These are phyloP conservation scores for Chaetorhynchus papuensis DNA, from an alignment of 2,113 vertebrate species.

Conservation along the genomic window DNA sequence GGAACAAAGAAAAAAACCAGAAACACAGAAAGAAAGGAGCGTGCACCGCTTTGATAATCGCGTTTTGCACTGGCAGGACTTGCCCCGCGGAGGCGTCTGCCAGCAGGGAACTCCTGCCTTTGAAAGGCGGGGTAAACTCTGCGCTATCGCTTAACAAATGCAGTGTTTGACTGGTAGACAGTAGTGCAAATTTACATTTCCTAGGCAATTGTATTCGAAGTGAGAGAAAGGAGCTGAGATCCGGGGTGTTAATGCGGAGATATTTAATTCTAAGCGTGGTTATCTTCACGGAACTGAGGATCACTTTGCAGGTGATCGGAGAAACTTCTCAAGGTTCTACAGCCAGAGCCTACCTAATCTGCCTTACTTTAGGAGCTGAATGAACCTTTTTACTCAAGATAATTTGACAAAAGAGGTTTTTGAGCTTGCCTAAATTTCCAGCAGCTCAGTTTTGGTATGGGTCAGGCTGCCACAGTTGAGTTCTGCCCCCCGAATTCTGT, in stretches of 20 bases:
- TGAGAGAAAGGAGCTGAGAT: background rate
- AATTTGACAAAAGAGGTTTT: background rate
- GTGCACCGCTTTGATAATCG: background rate
- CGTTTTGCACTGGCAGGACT: background rate
- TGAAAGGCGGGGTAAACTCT: background rate
- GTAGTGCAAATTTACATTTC: background rate
- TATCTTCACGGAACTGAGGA: background rate
- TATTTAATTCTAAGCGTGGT: background rate
- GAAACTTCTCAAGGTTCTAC: background rate
- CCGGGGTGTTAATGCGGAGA: background rate
- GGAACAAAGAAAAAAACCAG: accelerated
- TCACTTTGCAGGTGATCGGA: background rate
- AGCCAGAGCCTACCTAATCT: background rate
- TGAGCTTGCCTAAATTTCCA: background rate
- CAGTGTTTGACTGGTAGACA: background rate
- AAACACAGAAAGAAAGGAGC: accelerated
- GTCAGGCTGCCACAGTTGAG: background rate
- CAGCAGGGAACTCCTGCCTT: background rate
- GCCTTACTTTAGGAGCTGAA: background rate
- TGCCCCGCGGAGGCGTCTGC: background rate
- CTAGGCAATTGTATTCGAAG: background rate
- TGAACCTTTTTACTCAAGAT: background rate
- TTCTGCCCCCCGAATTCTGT: background rate
- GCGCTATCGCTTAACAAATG: background rate
- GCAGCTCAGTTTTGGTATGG: background rate